Conservation (phyloP, 2,113 vertebrate species). For the Tor tambroides region DNA sequence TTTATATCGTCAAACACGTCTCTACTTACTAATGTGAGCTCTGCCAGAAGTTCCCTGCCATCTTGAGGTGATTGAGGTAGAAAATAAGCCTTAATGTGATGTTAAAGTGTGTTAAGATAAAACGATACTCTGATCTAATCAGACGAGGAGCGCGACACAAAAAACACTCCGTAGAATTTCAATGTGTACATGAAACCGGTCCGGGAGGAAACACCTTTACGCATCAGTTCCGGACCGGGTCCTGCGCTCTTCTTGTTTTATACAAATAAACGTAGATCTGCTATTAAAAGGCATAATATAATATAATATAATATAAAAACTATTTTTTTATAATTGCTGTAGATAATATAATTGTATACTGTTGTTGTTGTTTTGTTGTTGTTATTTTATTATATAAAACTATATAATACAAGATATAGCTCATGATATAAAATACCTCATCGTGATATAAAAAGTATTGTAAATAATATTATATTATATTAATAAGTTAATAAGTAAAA, state of each 20-base stretch:
- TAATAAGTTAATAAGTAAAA: too few relatives aligned
- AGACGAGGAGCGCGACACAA: conserved; percentile 19
- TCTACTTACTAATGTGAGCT: conserved; percentile 82
- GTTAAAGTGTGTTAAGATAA: conserved; percentile 7
- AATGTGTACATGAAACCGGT: background rate
- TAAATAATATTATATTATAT: too few relatives aligned
- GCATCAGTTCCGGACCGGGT: conserved; percentile 25
- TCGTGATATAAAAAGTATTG: too few relatives aligned
- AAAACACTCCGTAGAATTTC: conserved; percentile 38
- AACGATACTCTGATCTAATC: background rate
- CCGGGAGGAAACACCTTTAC: conserved; percentile 13
- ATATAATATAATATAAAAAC: background rate
- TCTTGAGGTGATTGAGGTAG: conserved; percentile 66
- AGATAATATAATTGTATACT: background rate
- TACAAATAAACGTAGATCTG: too few relatives aligned
- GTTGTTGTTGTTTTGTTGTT: background rate
- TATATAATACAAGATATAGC: too few relatives aligned
- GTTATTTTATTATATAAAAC: background rate
- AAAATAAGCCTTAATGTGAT: conserved; percentile 48
- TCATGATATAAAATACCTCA: too few relatives aligned
- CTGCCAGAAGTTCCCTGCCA: conserved; percentile 84
- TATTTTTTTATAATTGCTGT: background rate
- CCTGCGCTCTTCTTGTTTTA: background rate
- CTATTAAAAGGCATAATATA: background rate
- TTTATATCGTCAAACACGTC: background rate